Conservation (phyloP, 2,888 invertebrate genomes). For the Agonopterix heracliana region DNA sequence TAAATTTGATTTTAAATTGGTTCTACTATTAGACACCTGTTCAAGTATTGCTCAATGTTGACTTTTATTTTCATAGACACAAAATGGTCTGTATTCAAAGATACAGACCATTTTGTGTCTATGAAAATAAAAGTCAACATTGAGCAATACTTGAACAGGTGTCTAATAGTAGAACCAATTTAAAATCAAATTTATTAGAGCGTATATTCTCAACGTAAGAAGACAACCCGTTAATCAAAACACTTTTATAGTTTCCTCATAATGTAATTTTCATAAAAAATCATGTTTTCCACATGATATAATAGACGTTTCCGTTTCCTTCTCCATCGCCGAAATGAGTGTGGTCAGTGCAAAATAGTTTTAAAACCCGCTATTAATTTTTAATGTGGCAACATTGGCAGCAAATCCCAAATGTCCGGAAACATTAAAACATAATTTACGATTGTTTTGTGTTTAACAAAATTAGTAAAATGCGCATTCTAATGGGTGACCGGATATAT, state of each 20-base stretch:
- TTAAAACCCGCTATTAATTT: conserved; percentile 62
- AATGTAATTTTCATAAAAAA: conserved; percentile 49
- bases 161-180: too few relatives aligned
- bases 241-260: conserved; percentile 58
- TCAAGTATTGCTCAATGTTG: too few relatives aligned
- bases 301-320: conserved; percentile 67
- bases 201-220: conserved; percentile 5
- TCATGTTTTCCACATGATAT: conserved; percentile 59
- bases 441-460: conserved; percentile 63
- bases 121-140: too few relatives aligned
- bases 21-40: too few relatives aligned
- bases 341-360: conserved; percentile 70
- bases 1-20: conserved; percentile 3
- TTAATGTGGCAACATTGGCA: conserved; percentile 64
- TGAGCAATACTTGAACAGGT: too few relatives aligned
- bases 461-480: conserved; percentile 61
- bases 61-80: too few relatives aligned
- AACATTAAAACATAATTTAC: conserved; percentile 72
- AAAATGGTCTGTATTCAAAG: too few relatives aligned
- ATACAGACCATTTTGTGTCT: too few relatives aligned
- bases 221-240: conserved; percentile 40
- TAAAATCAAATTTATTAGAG: conserved; percentile 4
- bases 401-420: conserved; percentile 61
- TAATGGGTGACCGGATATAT: conserved; percentile 60
- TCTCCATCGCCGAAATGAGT: conserved; percentile 38